Percentiles rank a stretch among this genome's conserved stretches.
Evolutionary conservation across 2,797 vertebrate genomes (phyloP).

Genomic region (Gephyroberyx darwinii): DNA sequence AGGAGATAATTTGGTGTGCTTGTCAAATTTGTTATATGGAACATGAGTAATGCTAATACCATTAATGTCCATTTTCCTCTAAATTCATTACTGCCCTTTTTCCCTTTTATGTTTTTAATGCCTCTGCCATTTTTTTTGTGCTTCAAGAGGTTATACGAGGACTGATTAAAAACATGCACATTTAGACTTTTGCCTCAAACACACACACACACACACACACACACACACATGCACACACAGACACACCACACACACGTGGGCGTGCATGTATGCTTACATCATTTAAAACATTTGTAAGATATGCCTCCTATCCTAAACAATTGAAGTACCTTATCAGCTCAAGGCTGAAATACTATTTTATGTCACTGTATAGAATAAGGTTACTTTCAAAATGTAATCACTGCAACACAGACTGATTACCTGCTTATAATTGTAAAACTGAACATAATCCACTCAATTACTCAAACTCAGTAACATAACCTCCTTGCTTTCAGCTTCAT

Average conservation of each 20-base stretch:
- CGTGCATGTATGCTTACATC: constrained; percentile 30
- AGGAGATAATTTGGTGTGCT: constrained; percentile 99
- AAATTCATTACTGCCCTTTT: constrained; percentile 99
- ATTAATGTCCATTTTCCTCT: constrained; percentile 99
- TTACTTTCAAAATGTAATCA: constrained; percentile 23
- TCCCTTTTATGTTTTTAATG: constrained; percentile 99
- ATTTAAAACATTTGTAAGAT: constrained; percentile 60
- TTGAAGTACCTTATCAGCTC: constrained; percentile 24
- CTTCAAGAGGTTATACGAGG: constrained; percentile 93
- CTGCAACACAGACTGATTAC: neutral
- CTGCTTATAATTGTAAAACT: constrained; percentile 32
- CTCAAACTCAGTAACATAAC: neutral
- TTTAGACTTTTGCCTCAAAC: constrained; percentile 73
- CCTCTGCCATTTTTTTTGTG: constrained; percentile 90
- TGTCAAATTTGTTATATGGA: constrained; percentile 99
- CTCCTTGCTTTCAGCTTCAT: neutral
- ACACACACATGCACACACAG: constrained; percentile 46
- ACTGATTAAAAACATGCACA: constrained; percentile 85
- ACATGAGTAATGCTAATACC: constrained; percentile 99
- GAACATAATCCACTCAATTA: constrained; percentile 14
- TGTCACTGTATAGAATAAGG: constrained; percentile 1
- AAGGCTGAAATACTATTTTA: constrained; percentile 26
- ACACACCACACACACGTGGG: constrained; percentile 58
- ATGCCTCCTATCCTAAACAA: constrained; percentile 37
- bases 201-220: constrained; percentile 4